phyloP scores from a whole-genome alignment of 2,888 invertebrate genomes.

The Clitarchus hookeri region DNA sequence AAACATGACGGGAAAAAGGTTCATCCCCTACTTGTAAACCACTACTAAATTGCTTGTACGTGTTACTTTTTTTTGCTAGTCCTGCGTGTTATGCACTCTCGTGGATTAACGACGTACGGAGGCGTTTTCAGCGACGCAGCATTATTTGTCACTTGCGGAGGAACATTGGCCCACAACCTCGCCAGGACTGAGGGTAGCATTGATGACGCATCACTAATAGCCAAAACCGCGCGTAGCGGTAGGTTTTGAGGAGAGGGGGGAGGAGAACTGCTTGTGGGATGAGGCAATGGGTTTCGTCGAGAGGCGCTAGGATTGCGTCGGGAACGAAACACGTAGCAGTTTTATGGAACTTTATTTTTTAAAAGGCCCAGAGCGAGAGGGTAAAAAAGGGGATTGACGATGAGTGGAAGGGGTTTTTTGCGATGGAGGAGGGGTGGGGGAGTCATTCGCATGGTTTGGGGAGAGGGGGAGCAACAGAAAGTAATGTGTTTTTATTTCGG shows the following conservation, averaged over 20 bases:
- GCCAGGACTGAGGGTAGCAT: background rate
- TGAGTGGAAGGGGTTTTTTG: background rate
- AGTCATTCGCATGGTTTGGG: too few relatives aligned
- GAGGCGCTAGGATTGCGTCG: background rate
- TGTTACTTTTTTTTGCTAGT: background rate
- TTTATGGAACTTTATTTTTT: conserved; percentile 10
- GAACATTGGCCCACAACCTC: background rate
- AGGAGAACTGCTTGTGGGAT: too few relatives aligned
- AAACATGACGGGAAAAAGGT: too few relatives aligned
- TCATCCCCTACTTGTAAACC: too few relatives aligned
- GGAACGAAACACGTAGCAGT: background rate
- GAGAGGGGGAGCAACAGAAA: background rate
- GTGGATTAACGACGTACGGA: background rate
- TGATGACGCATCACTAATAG: background rate
- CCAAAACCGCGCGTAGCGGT: background rate
- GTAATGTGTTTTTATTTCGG: background rate
- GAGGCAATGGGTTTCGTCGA: too few relatives aligned
- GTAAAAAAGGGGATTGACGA: background rate
- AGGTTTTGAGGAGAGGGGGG: background rate
- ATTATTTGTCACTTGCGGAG: background rate
- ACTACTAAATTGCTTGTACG: too few relatives aligned
- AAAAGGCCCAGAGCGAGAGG: background rate
- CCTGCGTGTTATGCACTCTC: background rate
- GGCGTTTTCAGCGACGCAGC: background rate
- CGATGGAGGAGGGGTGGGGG: too few relatives aligned